Conservation (phyloP, 2,797 vertebrate species). For the Sarcophilus harrisii region DNA sequence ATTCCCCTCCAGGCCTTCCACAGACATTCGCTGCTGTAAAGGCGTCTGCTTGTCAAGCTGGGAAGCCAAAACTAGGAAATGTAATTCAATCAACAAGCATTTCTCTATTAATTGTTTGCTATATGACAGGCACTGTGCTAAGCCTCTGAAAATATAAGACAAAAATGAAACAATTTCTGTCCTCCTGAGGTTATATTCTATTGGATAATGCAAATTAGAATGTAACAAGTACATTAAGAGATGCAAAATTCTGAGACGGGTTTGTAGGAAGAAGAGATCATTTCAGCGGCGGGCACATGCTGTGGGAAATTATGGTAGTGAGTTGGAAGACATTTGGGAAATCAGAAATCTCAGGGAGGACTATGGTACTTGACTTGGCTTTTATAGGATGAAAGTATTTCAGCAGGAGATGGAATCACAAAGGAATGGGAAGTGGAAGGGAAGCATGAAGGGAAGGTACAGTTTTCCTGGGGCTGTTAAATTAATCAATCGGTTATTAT, state of each 20-base stretch:
- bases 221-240: not conserved
- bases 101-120: not conserved
- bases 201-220: not conserved
- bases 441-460: not conserved
- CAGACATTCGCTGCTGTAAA: not conserved
- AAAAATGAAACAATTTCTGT: not conserved
- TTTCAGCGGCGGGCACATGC: not conserved
- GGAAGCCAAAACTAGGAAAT: not conserved
- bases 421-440: not conserved
- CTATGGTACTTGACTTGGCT: conserved; percentile 30
- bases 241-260: not conserved
- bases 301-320: not conserved
- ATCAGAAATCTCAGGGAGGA: not conserved
- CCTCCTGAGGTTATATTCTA: not conserved
- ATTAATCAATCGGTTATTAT: not conserved
- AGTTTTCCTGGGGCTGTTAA: not conserved
- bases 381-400: not conserved
- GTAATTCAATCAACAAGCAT: not conserved
- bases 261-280: not conserved
- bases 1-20: not conserved
- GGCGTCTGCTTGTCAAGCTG: not conserved
- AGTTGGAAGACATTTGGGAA: not conserved
- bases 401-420: not conserved
- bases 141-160: not conserved
- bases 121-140: not conserved